Conservation (phyloP, 2,888 invertebrate genomes). For the Molanna angustata region DNA sequence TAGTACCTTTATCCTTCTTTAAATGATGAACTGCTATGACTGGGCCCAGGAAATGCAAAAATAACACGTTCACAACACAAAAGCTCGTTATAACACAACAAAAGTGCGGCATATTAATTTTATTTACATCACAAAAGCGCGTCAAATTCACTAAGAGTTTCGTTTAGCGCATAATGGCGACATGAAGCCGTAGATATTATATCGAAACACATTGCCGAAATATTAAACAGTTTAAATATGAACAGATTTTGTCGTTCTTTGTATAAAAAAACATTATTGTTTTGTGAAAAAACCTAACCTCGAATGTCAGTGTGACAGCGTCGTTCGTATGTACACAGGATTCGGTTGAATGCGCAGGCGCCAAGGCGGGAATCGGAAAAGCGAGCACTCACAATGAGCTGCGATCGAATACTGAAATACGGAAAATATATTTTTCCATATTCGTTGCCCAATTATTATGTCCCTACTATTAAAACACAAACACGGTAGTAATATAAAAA, state of each 20-base stretch:
- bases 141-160: too few relatives aligned
- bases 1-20: conserved; percentile 25
- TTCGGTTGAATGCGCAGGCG: conserved; percentile 9
- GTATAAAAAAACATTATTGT: background rate
- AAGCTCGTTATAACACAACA: too few relatives aligned
- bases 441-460: too few relatives aligned
- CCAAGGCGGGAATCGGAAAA: conserved; percentile 5
- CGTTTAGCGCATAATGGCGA: conserved; percentile 39
- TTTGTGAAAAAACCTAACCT: conserved; percentile 14
- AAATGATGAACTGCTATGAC: conserved; percentile 11
- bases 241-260: too few relatives aligned
- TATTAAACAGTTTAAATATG: too few relatives aligned
- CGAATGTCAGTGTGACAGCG: conserved; percentile 18
- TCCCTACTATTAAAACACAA: too few relatives aligned
- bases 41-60: conserved; percentile 11
- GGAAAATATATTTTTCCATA: conserved; percentile 3
- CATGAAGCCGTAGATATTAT: background rate
- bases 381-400: conserved; percentile 11
- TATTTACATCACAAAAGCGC: conserved; percentile 34
- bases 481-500: too few relatives aligned
- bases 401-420: conserved; percentile 15
- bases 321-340: conserved; percentile 7
- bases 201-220: background rate
- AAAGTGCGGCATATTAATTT: too few relatives aligned
- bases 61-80: too few relatives aligned